Base-by-base conservation (phyloP, 2,888 invertebrate genomes). In the Metalampra italica region DNA sequence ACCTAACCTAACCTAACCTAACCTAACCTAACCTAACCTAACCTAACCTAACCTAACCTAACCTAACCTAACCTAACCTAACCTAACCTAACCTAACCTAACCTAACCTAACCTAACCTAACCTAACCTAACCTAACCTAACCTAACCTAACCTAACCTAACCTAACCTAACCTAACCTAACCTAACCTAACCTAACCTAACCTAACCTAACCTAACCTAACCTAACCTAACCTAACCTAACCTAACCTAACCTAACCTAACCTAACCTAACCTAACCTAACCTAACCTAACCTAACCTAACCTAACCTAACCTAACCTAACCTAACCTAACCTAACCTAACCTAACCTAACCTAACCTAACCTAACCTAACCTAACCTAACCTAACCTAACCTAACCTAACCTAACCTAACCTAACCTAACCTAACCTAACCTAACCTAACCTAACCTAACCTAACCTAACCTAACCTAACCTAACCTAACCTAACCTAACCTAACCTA, bases 291-390 rank as follows among this genome's bases (percentile, higher is more conserved):
- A 46, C 44, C 50, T 36, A 47, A 50, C 47, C 53, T 39, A 47
- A 45, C 50, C 30, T 43, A 43, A 50, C 48, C 53, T 46, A 44
- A 52, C 41, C 49, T 49, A 49, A 52, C 49, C 47, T 51, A 52
- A 52, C 52, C 54, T 49, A 54, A 55, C 54, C 56, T 50, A 54
- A 55, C 54, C 53, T 52, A 54, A 54, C 56, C 55, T 52, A 57
- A 54, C 59, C 56, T 55, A 57, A 60, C 55, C 54, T 30, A 30
- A 56, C 53, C 50, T 47, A 55, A 30, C 52, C 45, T 38, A 45
- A 37, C 49, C 45, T 41, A 45, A 49, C 49, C 49, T 49, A 49
- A 49, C 49, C 49, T 49, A 49, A 49, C 49, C 49, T 49, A 49
- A 44, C 49, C 44, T 44, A 44, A 39, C 44, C 40, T 44, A 44